phyloP scores from a whole-genome alignment of 2,888 invertebrate genomes.

The Slavum lentiscoides region DNA sequence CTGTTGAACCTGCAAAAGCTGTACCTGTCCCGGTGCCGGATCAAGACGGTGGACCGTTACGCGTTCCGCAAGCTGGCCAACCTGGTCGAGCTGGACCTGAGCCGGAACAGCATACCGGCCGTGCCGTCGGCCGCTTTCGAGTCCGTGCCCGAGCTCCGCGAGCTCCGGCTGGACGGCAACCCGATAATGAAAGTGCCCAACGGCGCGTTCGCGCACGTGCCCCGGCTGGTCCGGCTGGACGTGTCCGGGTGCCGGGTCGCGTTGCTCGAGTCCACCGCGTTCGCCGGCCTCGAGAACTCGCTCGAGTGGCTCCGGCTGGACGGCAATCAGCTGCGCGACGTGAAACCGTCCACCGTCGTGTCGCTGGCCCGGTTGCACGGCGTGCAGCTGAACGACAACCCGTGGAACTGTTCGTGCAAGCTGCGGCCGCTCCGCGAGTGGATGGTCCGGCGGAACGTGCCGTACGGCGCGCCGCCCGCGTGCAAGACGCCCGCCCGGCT shows the following conservation, averaged over 20 bases:
- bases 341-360: constrained; percentile 70
- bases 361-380: constrained; percentile 73
- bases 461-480: constrained; percentile 71
- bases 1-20: constrained; percentile 80
- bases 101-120: constrained; percentile 69
- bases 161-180: constrained; percentile 75
- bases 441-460: constrained; percentile 78
- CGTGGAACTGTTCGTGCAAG: constrained; percentile 81
- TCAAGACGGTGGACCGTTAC: constrained; percentile 71
- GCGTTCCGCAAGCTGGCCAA: constrained; percentile 79
- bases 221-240: constrained; percentile 73
- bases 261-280: constrained; percentile 72
- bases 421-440: constrained; percentile 75
- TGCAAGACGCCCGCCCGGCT: constrained; percentile 72
- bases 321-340: constrained; percentile 71
- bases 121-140: constrained; percentile 76
- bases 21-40: constrained; percentile 72
- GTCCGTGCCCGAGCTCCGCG: constrained; percentile 73
- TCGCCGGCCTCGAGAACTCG: constrained; percentile 72
- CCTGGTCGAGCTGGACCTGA: constrained; percentile 79
- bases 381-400: constrained; percentile 76
- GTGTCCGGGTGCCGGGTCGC: constrained; percentile 73
- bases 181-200: constrained; percentile 72
- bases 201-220: constrained; percentile 70
- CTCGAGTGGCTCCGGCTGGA: constrained; percentile 78